Base-by-base conservation (phyloP, 2,797 vertebrate species). In the Octomys mimax region DNA sequence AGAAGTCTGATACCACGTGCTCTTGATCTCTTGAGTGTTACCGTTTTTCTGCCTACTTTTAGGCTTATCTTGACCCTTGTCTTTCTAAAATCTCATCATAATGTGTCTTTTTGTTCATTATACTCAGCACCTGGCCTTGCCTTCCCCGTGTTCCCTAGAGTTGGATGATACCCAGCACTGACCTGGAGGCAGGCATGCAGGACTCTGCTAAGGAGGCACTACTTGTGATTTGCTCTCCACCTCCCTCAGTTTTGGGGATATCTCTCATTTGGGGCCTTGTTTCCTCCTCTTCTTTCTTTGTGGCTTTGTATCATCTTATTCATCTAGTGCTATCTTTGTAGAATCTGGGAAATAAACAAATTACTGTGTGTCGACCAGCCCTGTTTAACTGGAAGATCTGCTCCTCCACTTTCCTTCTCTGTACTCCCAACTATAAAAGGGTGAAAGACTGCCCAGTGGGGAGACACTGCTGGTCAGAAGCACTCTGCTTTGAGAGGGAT, bases 301-400 rank as follows among this genome's bases (percentile, higher is more conserved):
- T 90, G 64, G 49, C 7, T 70, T 83, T 86, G 46, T 54, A 62
- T 57, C 49, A n/a, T 70, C 73, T 87, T 57, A 68, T 79, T 89
- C 13, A 46, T 46, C 52, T 89, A 77, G 4, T n/a, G 49, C 64
- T 77, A 26, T 62, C 62, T 93, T 82, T 79, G 59, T n/a, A 16
- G 31, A 54, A 73, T 82, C 39, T 73, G 73, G 89, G 73, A 21
- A 39, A 91, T 85, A 68, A 85, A 46, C 54, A 90, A 61, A 87
- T 87, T 22, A 77, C 88, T 33, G 31, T 89, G 39, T 64, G 31
- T 77, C 36, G 12, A 66, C 9, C 12, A 52, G 87, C 21, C 33
- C 13, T 14, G 6, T 84, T 73, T 66, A 92, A 89, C 9, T 22
- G 24, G 59, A 92, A 71, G 39, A 78, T 42, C 6, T 61, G 52